These are phyloP conservation scores for Spodoptera littoralis DNA, from an alignment of 2,888 invertebrate species.

Conservation along the genomic window DNA sequence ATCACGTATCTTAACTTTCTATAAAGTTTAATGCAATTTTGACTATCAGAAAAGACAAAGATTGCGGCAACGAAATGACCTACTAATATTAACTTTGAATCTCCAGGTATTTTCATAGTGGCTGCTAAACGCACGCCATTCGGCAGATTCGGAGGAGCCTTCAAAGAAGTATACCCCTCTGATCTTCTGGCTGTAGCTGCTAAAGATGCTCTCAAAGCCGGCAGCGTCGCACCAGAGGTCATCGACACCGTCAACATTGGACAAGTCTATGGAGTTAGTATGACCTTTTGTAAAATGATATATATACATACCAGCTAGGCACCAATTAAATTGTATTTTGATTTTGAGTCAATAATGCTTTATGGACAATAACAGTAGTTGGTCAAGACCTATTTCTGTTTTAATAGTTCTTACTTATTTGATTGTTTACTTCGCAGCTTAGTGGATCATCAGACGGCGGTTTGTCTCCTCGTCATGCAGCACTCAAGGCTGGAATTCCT, in stretches of 20 bases:
- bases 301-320: no score
- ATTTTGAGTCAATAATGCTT: background rate
- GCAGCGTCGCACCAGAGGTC: conserved; percentile 93
- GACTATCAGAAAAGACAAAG: no score
- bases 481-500: conserved; percentile 94
- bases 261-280: conserved; percentile 92
- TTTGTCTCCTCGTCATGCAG: conserved; percentile 95
- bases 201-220: conserved; percentile 93
- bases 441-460: conserved; percentile 94
- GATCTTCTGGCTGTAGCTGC: conserved; percentile 94
- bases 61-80: background rate
- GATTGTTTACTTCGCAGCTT: conserved; percentile 73
- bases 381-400: background rate
- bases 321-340: no score
- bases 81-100: background rate
- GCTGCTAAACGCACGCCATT: conserved; percentile 99
- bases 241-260: conserved; percentile 97
- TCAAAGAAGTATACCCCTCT: conserved; percentile 91
- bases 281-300: background rate
- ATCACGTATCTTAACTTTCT: no score
- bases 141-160: conserved; percentile 96
- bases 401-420: background rate
- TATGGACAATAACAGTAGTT: no score
- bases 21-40: no score
- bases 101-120: conserved; percentile 95